phyloP scores from a whole-genome alignment of 1,140 invertebrate species.

The Saxidomus purpurata region DNA sequence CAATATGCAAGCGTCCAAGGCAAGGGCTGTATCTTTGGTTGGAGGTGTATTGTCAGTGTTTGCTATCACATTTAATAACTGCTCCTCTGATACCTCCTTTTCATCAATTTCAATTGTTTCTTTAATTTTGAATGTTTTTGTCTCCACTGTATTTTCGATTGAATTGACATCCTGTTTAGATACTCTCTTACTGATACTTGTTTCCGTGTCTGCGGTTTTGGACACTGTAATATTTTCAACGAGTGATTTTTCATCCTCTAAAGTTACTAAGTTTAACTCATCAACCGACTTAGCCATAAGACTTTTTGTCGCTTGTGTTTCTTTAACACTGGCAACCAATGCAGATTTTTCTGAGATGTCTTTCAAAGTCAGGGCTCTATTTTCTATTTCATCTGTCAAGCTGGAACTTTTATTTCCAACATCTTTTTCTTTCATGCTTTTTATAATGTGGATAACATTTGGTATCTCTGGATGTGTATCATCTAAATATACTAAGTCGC shows the following conservation, averaged over 20 bases:
- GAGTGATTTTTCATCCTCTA: not conserved
- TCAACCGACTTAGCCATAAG: not conserved
- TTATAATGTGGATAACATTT: not conserved
- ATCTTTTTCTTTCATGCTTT: not conserved
- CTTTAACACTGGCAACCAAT: not conserved
- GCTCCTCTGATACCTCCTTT: not conserved
- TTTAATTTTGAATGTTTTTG: not conserved
- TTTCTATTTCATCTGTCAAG: not conserved
- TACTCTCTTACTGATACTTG: not conserved
- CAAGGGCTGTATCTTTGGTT: not conserved
- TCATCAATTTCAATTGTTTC: not conserved
- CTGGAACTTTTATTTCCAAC: not conserved
- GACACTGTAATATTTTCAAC: not conserved
- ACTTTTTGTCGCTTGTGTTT: not conserved
- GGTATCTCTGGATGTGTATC: conserved; percentile 9
- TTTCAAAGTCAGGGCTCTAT: not conserved
- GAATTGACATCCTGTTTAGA: not conserved
- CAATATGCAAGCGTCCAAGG: not conserved
- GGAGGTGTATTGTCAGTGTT: not conserved
- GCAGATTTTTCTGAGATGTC: not conserved
- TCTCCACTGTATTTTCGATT: not conserved
- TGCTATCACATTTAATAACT: not conserved
- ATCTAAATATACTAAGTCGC: not conserved
- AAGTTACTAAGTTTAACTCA: not conserved
- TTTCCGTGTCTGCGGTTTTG: not conserved